Evolutionary conservation across 1,140 invertebrate genomes (phyloP).

Genomic region (Habropoda laboriosa): DNA sequence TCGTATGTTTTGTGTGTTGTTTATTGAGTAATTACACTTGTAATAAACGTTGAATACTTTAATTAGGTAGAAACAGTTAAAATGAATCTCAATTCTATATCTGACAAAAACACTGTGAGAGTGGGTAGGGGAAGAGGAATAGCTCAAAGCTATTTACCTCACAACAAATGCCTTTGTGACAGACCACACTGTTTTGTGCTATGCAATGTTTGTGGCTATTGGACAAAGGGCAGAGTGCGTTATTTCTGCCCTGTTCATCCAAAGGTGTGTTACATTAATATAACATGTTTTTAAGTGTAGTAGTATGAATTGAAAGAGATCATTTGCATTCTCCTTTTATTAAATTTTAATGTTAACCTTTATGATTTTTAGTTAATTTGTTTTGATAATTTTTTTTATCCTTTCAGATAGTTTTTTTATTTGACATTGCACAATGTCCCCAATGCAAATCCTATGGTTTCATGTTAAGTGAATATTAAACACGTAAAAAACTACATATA

Average conservation of each 20-base stretch:
- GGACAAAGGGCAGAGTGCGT: constrained; percentile 52
- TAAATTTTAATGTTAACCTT: neutral
- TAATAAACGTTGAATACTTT: neutral
- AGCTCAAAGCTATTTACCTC: neutral
- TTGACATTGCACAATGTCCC: constrained; percentile 59
- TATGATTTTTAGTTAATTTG: neutral
- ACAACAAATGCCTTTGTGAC: constrained; percentile 41
- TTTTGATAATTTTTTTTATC: neutral
- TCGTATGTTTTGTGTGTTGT: neutral
- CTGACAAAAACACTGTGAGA: neutral
- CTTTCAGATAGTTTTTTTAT: constrained; percentile 59
- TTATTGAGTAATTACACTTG: neutral
- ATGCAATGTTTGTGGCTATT: constrained; percentile 61
- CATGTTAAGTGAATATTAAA: constrained; percentile 55
- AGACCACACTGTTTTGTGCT: constrained; percentile 45
- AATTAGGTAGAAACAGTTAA: neutral
- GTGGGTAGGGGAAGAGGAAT: constrained; percentile 10
- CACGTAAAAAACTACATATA: no score
- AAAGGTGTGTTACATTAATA: constrained; percentile 41
- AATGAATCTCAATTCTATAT: neutral
- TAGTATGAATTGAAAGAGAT: neutral
- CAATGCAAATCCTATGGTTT: constrained; percentile 41
- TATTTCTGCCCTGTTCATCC: constrained; percentile 59
- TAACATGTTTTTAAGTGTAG: neutral
- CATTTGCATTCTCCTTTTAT: neutral